A percentile compares a stretch with the other conserved stretches of the same genome.
Conservation (phyloP, 2,113 vertebrate species). For the Potamarius usumacintae region DNA sequence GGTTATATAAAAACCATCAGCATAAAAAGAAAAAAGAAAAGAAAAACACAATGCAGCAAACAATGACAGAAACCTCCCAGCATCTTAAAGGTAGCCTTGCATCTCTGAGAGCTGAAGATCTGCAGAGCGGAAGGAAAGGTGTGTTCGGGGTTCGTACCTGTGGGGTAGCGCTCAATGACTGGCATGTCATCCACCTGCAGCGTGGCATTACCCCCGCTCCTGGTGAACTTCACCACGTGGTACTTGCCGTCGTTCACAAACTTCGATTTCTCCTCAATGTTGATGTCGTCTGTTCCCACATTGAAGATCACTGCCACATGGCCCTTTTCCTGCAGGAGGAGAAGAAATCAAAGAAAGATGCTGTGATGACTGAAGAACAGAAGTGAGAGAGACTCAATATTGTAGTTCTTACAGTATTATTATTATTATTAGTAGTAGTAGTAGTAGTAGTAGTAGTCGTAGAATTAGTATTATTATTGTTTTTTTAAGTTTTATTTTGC, state of each 20-base stretch:
- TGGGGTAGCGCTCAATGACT: constrained; percentile 95
- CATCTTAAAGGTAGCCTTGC: constrained; percentile 23
- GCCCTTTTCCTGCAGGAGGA: constrained; percentile 82
- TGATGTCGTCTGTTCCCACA: constrained; percentile 97
- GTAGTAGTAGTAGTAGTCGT: too few species aligned
- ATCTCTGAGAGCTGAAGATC: constrained; percentile 4
- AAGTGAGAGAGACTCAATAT: not conserved
- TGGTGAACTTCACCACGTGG: constrained; percentile 97
- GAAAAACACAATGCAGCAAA: constrained; percentile 57
- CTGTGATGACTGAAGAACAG: not conserved
- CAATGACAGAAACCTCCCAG: constrained; percentile 11
- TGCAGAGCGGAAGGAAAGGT: constrained; percentile 1
- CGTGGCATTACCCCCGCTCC: constrained; percentile 98
- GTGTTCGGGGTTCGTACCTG: constrained; percentile 82
- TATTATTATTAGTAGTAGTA: too few species aligned
- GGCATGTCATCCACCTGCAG: constrained; percentile 99
- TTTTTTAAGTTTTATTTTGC: too few species aligned
- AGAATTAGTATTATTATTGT: too few species aligned
- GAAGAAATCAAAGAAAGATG: constrained; percentile 45
- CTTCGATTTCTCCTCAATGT: constrained; percentile 94
- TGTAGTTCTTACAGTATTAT: not conserved
- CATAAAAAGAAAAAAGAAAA: constrained; percentile 71
- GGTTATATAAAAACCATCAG: constrained; percentile 42
- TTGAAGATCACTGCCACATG: constrained; percentile 98
- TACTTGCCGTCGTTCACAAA: constrained; percentile 99